Percentiles rank a stretch among this genome's conserved stretches.
Evolutionary conservation across 2,797 vertebrate species (phyloP).

Genomic region (Acrossocheilus fasciatus): DNA sequence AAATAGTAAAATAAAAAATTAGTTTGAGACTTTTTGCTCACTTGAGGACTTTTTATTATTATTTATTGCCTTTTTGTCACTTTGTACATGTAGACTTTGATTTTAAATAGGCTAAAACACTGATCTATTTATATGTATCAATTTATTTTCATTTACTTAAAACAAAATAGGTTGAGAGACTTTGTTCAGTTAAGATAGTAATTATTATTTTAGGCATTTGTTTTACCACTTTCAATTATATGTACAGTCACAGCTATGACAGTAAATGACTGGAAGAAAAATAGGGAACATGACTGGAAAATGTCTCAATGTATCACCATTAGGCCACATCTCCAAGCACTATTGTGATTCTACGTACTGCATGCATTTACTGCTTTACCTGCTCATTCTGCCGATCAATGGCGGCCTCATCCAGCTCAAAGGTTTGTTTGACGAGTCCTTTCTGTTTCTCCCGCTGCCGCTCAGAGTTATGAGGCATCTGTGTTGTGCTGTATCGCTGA

Average conservation of each 20-base stretch:
- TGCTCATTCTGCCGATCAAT: conserved; percentile 85
- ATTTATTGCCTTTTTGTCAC: neutral
- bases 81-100: neutral
- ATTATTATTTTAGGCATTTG: neutral
- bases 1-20: neutral
- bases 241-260: neutral
- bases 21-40: neutral
- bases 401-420: conserved; percentile 83
- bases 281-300: neutral
- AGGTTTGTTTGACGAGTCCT: conserved; percentile 86
- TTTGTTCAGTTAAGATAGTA: neutral
- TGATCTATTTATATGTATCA: neutral
- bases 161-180: neutral
- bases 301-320: neutral
- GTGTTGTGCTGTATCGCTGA: conserved; percentile 82
- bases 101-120: neutral
- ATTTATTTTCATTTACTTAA: neutral
- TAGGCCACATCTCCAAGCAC: neutral
- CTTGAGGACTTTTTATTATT: neutral
- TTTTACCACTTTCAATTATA: neutral
- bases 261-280: neutral
- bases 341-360: neutral
- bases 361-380: conserved; percentile 64
- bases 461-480: conserved; percentile 83
- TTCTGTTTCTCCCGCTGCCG: conserved; percentile 86